Conservation (phyloP, 2,888 invertebrate species). For the Erannis defoliaria region DNA sequence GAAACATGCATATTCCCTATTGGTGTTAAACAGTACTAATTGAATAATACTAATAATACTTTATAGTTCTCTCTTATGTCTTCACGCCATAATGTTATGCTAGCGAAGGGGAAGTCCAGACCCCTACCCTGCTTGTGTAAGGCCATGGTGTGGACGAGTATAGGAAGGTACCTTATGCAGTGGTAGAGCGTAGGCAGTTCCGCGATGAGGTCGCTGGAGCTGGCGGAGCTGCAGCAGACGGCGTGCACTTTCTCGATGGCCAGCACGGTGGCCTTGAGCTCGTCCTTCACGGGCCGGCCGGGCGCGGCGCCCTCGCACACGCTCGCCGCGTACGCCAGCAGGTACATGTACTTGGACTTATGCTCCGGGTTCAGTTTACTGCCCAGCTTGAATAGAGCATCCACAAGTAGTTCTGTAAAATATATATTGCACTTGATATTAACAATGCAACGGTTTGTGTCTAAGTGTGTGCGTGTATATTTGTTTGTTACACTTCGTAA, state of each 20-base stretch:
- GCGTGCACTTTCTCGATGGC: conserved; percentile 97
- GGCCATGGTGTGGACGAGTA: not conserved
- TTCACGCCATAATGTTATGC: too few species aligned
- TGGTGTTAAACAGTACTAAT: too few species aligned
- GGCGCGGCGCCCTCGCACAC: conserved; percentile 92
- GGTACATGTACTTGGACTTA: conserved; percentile 97
- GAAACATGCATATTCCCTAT: too few species aligned
- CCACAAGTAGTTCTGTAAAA: conserved; percentile 93
- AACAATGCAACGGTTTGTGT: not conserved
- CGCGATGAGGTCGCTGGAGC: conserved; percentile 96
- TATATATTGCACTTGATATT: not conserved
- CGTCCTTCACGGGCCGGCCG: conserved; percentile 94
- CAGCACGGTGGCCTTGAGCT: conserved; percentile 95
- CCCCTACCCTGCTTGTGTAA: too few species aligned
- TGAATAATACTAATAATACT: too few species aligned
- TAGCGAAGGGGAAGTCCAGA: too few species aligned
- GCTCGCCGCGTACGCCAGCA: conserved; percentile 97
- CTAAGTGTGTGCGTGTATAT: conserved; percentile 5
- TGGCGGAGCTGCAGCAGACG: conserved; percentile 96
- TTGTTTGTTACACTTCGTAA: too few species aligned
- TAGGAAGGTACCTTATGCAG: conserved; percentile 89
- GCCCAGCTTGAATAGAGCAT: conserved; percentile 97
- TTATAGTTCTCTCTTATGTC: too few species aligned
- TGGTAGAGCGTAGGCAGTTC: conserved; percentile 96
- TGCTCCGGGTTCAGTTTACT: conserved; percentile 98